Conservation (phyloP, 2,797 vertebrate genomes). For the Danio albolineatus region DNA sequence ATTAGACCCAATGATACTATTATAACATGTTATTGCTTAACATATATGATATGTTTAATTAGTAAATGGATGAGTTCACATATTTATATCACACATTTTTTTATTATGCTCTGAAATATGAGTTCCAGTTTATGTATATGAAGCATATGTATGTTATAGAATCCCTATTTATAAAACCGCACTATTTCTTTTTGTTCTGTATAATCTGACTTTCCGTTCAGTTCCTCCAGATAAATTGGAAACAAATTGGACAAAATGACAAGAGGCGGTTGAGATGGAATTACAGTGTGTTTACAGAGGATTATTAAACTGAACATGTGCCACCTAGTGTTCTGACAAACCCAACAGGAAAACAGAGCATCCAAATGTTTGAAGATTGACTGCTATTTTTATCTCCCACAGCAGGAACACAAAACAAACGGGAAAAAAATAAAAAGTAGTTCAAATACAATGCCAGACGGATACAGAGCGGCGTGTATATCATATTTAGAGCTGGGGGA, state of each 20-base stretch:
- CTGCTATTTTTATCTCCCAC: conserved; percentile 19
- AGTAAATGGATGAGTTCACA: too few species aligned
- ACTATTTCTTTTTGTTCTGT: neutral
- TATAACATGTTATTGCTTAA: too few species aligned
- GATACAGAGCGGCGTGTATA: neutral
- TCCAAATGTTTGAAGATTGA: conserved; percentile 9
- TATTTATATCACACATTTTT: too few species aligned
- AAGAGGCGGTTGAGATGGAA: neutral
- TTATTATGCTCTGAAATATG: too few species aligned
- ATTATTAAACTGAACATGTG: conserved; percentile 21
- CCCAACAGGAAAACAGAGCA: conserved; percentile 15
- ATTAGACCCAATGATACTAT: too few species aligned
- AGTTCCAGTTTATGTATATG: too few species aligned
- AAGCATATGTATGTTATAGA: too few species aligned
- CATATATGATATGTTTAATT: too few species aligned
- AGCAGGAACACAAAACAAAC: conserved; percentile 12
- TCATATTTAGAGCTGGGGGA: neutral
- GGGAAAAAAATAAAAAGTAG: too few species aligned
- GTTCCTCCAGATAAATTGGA: neutral
- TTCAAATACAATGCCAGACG: neutral
- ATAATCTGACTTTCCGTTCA: neutral
- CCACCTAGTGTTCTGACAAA: conserved; percentile 2
- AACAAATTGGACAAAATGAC: conserved; percentile 7
- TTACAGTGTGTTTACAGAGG: conserved; percentile 17
- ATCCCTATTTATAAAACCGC: too few species aligned